Evolutionary conservation across 1,140 invertebrate genomes (phyloP).

Genomic region (Ruditapes philippinarum): DNA sequence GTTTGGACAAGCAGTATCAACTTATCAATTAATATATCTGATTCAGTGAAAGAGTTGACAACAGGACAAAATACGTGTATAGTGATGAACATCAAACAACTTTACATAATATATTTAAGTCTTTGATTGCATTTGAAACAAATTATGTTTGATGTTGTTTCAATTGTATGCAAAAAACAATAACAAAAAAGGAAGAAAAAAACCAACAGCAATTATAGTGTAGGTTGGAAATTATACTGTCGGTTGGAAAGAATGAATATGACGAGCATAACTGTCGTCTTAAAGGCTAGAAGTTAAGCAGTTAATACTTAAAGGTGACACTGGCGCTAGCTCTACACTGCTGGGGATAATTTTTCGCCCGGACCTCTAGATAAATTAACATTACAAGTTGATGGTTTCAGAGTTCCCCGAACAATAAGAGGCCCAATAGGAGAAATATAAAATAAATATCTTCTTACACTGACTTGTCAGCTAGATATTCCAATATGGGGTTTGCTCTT

Average conservation of each 20-base stretch:
- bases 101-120: no score
- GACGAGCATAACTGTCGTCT: constrained; percentile 12
- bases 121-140: no score
- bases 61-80: no score
- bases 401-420: constrained; percentile 41
- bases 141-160: constrained; percentile 52
- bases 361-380: background rate
- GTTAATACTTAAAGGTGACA: constrained; percentile 43
- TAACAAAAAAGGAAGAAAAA: background rate
- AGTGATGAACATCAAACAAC: no score
- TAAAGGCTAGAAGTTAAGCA: constrained; percentile 57
- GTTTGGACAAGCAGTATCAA: no score
- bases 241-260: constrained; percentile 49
- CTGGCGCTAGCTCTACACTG: constrained; percentile 63
- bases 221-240: constrained; percentile 11
- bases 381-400: no score
- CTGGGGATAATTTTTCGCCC: background rate
- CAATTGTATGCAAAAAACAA: constrained; percentile 12
- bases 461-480: constrained; percentile 65
- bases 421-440: constrained; percentile 35
- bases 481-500: constrained; percentile 54
- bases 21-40: no score
- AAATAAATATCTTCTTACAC: constrained; percentile 69
- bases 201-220: background rate
- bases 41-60: no score